These are phyloP conservation scores for Strigamia transsilvanica DNA, from an alignment of 2,888 invertebrate species.

Conservation along the genomic window DNA sequence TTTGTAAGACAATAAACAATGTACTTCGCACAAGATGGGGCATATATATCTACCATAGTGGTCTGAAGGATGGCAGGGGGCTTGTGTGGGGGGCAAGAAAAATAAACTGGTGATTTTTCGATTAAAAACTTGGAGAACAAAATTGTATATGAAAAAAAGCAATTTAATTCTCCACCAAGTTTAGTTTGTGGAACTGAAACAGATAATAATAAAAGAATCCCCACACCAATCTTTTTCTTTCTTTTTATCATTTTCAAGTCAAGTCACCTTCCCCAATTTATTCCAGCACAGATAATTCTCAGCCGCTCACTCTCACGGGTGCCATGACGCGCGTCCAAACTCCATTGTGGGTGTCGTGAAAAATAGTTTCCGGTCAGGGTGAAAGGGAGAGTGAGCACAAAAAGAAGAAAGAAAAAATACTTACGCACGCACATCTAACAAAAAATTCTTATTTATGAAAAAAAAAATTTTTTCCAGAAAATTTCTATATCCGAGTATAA, in stretches of 20 bases:
- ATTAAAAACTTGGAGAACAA: neutral
- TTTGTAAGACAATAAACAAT: conserved; percentile 10
- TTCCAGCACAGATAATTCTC: conserved; percentile 36
- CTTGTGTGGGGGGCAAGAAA: too few relatives aligned
- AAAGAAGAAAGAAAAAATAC: conserved; percentile 20
- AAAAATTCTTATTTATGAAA: neutral
- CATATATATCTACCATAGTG: neutral
- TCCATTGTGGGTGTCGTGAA: conserved; percentile 37
- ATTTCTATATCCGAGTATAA: neutral
- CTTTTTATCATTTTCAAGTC: conserved; percentile 32
- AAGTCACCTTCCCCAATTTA: conserved; percentile 36
- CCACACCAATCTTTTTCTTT: conserved; percentile 14
- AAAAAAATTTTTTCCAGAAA: neutral
- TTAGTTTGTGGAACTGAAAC: neutral
- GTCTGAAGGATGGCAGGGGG: too few relatives aligned
- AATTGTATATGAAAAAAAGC: neutral
- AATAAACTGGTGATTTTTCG: neutral
- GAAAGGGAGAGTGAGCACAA: conserved; percentile 32
- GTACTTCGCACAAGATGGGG: neutral
- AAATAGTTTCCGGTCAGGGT: conserved; percentile 38
- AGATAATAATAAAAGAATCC: conserved; percentile 6
- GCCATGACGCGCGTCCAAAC: conserved; percentile 40
- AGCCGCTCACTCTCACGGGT: conserved; percentile 37
- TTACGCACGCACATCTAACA: neutral
- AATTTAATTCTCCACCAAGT: neutral